These are phyloP conservation scores for Epinephelus malabaricus DNA, from an alignment of 2,797 vertebrate species.

Conservation along the genomic window DNA sequence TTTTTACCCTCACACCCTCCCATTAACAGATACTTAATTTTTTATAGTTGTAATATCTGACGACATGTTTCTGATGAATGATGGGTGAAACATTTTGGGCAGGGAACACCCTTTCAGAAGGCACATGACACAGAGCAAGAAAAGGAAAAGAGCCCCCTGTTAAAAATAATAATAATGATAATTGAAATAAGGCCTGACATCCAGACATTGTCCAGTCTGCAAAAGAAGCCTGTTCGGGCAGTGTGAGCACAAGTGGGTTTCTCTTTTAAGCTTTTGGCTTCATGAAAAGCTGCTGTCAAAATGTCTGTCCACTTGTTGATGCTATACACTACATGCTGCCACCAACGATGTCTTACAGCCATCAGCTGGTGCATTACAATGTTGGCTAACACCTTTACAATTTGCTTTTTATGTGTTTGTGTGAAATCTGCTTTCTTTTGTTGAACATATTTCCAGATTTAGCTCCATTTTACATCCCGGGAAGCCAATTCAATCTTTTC, in stretches of 20 bases:
- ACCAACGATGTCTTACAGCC: background rate
- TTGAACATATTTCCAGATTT: background rate
- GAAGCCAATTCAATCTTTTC: background rate
- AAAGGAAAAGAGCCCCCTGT: too few relatives aligned
- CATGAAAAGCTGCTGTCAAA: constrained; percentile 2
- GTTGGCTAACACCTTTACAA: background rate
- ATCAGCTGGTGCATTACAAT: background rate
- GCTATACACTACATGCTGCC: background rate
- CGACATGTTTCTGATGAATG: too few relatives aligned
- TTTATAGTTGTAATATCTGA: too few relatives aligned
- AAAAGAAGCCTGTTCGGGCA: background rate
- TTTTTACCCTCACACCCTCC: background rate
- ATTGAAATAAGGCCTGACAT: background rate
- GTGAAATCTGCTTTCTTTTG: background rate
- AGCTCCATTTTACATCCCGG: background rate
- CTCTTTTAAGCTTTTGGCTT: background rate
- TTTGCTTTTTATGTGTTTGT: background rate
- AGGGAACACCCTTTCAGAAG: too few relatives aligned
- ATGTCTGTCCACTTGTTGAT: background rate
- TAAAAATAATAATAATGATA: background rate
- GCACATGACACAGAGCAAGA: background rate
- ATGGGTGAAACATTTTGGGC: too few relatives aligned
- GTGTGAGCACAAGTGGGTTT: background rate
- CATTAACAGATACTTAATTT: background rate
- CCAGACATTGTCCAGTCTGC: background rate